These are phyloP conservation scores for Camponotus vicinus DNA, from an alignment of 1,140 invertebrate species.

Conservation along the genomic window DNA sequence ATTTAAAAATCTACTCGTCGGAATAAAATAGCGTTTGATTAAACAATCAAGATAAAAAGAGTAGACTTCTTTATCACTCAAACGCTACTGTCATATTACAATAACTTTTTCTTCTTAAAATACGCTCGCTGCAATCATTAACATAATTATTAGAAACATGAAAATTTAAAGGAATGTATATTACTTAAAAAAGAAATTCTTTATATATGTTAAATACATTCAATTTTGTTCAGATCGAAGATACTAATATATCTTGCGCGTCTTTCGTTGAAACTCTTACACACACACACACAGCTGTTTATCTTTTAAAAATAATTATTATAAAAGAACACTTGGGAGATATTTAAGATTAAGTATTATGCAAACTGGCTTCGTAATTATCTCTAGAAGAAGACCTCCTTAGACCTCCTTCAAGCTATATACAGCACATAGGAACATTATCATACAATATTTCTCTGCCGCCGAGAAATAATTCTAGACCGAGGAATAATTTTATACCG, in stretches of 20 bases:
- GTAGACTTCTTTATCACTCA: too few relatives aligned
- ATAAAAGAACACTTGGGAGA: conserved; percentile 25
- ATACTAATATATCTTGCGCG: not conserved
- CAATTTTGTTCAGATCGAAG: not conserved
- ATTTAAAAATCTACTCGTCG: too few relatives aligned
- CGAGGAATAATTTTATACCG: conserved; percentile 59
- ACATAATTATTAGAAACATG: too few relatives aligned
- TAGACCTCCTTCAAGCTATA: conserved; percentile 61
- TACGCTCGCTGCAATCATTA: too few relatives aligned
- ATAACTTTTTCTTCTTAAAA: too few relatives aligned
- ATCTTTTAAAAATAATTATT: conserved; percentile 43
- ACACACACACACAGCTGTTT: not conserved
- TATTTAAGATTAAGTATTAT: conserved; percentile 56
- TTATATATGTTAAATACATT: not conserved
- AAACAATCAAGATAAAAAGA: too few relatives aligned
- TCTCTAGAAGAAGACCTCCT: not conserved
- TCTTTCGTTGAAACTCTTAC: not conserved
- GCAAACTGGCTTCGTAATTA: conserved; percentile 9
- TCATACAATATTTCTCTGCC: conserved; percentile 68
- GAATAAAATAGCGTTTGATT: too few relatives aligned
- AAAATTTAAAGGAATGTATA: too few relatives aligned
- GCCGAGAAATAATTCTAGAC: conserved; percentile 32
- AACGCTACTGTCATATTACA: too few relatives aligned
- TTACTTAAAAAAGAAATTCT: too few relatives aligned
- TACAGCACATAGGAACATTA: conserved; percentile 77